These are phyloP conservation scores for Anaspis maculata DNA, from an alignment of 2,888 invertebrate species.

Conservation along the genomic window DNA sequence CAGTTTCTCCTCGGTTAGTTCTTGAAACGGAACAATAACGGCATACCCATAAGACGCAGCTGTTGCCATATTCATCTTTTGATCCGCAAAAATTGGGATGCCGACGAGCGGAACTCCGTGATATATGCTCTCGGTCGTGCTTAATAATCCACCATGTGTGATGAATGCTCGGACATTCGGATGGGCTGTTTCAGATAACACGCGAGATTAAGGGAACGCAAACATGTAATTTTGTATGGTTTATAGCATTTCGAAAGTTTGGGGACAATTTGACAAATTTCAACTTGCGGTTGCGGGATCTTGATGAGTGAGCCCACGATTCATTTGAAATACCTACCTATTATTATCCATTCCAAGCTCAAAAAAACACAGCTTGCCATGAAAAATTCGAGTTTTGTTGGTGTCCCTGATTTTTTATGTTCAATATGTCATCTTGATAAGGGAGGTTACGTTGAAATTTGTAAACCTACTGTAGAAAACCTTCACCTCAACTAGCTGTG, in stretches of 20 bases:
- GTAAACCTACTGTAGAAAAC: too few relatives aligned
- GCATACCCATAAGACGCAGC: constrained; percentile 41
- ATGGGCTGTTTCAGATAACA: constrained; percentile 17
- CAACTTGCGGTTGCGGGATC: background rate
- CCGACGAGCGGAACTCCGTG: constrained; percentile 20
- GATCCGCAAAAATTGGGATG: constrained; percentile 23
- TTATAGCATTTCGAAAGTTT: background rate
- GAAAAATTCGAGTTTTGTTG: too few relatives aligned
- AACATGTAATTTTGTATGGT: background rate
- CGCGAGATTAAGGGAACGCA: background rate
- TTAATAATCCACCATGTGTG: constrained; percentile 22
- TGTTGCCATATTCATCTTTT: constrained; percentile 33
- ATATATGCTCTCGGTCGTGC: constrained; percentile 21
- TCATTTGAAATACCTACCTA: too few relatives aligned
- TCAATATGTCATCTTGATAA: too few relatives aligned
- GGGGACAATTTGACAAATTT: background rate
- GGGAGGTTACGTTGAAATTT: too few relatives aligned
- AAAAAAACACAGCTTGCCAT: too few relatives aligned
- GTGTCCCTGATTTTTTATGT: too few relatives aligned
- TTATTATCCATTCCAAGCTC: too few relatives aligned
- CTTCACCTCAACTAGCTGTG: too few relatives aligned
- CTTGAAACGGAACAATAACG: constrained; percentile 32
- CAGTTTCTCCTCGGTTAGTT: constrained; percentile 33
- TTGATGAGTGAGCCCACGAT: background rate
- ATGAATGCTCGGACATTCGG: constrained; percentile 21